These are phyloP conservation scores for Aspiorhynchus laticeps DNA, from an alignment of 2,113 vertebrate species.

Conservation along the genomic window DNA sequence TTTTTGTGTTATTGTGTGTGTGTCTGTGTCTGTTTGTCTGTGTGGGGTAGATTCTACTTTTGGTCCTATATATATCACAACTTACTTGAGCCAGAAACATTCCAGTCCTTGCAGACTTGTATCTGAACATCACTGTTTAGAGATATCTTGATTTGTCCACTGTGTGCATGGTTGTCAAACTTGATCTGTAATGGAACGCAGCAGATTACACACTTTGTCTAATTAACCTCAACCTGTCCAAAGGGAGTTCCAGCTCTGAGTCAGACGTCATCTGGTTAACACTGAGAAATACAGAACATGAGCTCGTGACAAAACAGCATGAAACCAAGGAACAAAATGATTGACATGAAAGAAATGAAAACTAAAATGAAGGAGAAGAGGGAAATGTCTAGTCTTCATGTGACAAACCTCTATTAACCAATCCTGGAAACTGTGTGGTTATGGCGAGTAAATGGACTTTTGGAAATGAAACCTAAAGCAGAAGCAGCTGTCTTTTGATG, in stretches of 20 bases:
- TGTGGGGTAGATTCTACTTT: neutral
- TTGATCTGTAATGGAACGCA: slow-evolving; percentile 76
- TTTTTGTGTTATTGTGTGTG: neutral
- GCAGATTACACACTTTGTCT: neutral
- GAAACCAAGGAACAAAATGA: neutral
- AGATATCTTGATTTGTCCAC: slow-evolving; percentile 87
- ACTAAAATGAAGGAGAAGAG: neutral
- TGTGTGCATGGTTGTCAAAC: slow-evolving; percentile 92
- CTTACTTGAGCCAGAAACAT: slow-evolving; percentile 88
- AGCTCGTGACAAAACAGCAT: neutral
- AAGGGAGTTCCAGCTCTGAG: neutral
- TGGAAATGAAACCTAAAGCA: slow-evolving; percentile 4
- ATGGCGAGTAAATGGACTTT: neutral
- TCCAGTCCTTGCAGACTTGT: slow-evolving; percentile 90
- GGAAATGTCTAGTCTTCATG: neutral
- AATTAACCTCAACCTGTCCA: neutral
- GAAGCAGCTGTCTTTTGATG: neutral
- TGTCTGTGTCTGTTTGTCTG: neutral
- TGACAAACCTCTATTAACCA: slow-evolving; percentile 13
- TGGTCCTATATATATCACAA: neutral
- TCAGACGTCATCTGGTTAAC: neutral
- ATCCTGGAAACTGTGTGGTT: slow-evolving; percentile 17
- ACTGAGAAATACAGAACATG: neutral
- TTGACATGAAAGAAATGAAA: neutral
- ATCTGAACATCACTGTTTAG: slow-evolving; percentile 84